Evolutionary conservation across 2,888 invertebrate genomes (phyloP), one percentile per base, ranked within the genome.

Genomic region (Caradrina clavipalpis): DNA sequence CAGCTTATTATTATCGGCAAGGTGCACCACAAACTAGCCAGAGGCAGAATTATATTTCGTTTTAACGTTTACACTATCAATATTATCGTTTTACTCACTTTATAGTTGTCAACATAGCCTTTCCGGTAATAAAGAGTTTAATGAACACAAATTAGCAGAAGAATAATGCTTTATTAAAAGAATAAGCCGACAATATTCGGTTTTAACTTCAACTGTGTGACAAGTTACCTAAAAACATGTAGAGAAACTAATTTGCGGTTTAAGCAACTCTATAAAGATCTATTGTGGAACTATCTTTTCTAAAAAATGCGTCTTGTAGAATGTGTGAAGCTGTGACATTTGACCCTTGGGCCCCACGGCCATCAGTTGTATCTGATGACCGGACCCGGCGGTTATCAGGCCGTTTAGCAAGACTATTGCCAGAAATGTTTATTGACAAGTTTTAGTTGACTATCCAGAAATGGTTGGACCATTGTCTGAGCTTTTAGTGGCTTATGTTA

Each of bases 281-380:
- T 54, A 31, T 22, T 64, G 17, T 64, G 31, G 78, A 86, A 86
- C 83, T 80, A 84, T 84, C 69, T 84, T 83, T 77, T 78, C 7
- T 53, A 78, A 91, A 89, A 91, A 91, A 88, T 86, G 82, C 80
- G 82, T 86, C 73, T 86, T 80, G 82, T 75, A 91, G 90, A 90
- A 87, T 91, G 93, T 92, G 93, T 85, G 88, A 91, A 91, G 76
- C 83, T 87, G 86, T 90, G 93, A 92, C 94, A 91, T 88, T 88
- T 90, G 87, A 90, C 93, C 93, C 93, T 82, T 63, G 89, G 84
- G 87, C 84, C 59, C 55, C 70, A 83, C 78, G 74, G 81, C 84
- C 83, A 82, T 84, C 83, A 82, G 71, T 78, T 80, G 80, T 91
- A 94, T 94, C 94, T 88, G 95, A 95, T 94, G 93, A 86, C 93